Conservation (phyloP, 2,113 vertebrate genomes). For the Sebastes fasciatus region DNA sequence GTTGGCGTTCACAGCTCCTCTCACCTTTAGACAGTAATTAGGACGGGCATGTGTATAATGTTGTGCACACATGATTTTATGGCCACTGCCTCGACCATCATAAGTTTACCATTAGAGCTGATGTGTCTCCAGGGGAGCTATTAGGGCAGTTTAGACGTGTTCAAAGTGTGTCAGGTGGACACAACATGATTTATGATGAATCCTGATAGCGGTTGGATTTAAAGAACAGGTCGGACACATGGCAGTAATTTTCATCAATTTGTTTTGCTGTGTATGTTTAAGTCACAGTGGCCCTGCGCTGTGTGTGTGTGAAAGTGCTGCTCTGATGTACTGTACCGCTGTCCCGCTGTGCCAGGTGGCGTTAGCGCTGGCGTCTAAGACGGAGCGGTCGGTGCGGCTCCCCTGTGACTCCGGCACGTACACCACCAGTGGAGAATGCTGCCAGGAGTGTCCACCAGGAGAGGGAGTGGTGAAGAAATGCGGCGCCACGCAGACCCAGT, state of each 20-base stretch:
- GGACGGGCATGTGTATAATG: constrained; percentile 56
- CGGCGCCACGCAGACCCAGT: constrained; percentile 89
- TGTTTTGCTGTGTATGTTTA: constrained; percentile 33
- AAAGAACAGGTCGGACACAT: constrained; percentile 54
- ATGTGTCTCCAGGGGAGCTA: constrained; percentile 54
- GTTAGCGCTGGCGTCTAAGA: constrained; percentile 73
- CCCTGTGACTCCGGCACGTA: constrained; percentile 79
- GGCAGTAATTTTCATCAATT: constrained; percentile 63
- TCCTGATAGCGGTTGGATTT: constrained; percentile 37
- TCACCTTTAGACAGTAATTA: constrained; percentile 64
- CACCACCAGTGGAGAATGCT: constrained; percentile 88
- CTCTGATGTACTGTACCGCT: not conserved
- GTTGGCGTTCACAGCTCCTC: constrained; percentile 29
- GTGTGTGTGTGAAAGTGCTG: constrained; percentile 1
- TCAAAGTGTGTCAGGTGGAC: constrained; percentile 47
- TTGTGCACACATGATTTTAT: constrained; percentile 44
- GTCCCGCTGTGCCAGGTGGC: constrained; percentile 68
- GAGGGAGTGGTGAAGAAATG: constrained; percentile 91
- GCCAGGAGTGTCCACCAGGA: constrained; percentile 90
- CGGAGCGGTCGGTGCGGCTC: constrained; percentile 63
- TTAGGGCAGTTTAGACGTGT: constrained; percentile 52
- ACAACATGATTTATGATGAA: constrained; percentile 66
- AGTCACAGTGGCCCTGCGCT: not conserved
- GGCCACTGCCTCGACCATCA: constrained; percentile 45
- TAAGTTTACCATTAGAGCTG: constrained; percentile 53